Evolutionary conservation across 1,140 invertebrate genomes (phyloP), one percentile per base, ranked within the genome.

Genomic region (Metaphire vulgaris): DNA sequence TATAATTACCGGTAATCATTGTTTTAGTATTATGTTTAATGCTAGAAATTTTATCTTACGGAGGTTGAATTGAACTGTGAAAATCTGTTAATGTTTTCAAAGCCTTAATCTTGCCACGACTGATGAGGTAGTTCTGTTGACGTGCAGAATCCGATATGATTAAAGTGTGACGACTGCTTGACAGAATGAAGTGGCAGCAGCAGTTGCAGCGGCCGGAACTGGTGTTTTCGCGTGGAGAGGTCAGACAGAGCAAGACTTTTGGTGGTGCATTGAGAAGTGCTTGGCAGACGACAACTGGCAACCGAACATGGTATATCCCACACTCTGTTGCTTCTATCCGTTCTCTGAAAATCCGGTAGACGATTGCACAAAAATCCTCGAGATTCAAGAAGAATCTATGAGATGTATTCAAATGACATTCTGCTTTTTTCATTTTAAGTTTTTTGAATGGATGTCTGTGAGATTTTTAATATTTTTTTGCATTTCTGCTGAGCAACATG

Each of bases 211-310:
- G 86, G 91, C 92, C 72, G 90, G 92, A 16, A 92, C 91, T 83
- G 90, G 94, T 14, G 90, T 98, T 74, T 98, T 95, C 87, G 94
- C 96, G 0, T 98, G 96, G 96, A 91, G 95, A 72, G 94, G 94
- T 0, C 95, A 98, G 87, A 94, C 92, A 1, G 96, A 98, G 85
- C 95, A 97, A 83, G 96, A 98, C 84, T 98, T 98, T 87, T 98
- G 96, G 96, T 98, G 96, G 96, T 97, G 95, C 82, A 98, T 98
- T 77, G 95, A 98, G 85, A 93, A 92, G 82, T 95, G 93, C 86
- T 91, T 98, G 31, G 92, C 92, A 78, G 91, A 93, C 41, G 92
- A 95, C 80, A 82, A 82, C n/a, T 98, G 96, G 96, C 93, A 96
- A 81, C 95, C 96, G n/a, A 99, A 98, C 85, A 96, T 98, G 87